Evolutionary conservation across 2,888 invertebrate genomes (phyloP).

Genomic region (Plutella xylostella): DNA sequence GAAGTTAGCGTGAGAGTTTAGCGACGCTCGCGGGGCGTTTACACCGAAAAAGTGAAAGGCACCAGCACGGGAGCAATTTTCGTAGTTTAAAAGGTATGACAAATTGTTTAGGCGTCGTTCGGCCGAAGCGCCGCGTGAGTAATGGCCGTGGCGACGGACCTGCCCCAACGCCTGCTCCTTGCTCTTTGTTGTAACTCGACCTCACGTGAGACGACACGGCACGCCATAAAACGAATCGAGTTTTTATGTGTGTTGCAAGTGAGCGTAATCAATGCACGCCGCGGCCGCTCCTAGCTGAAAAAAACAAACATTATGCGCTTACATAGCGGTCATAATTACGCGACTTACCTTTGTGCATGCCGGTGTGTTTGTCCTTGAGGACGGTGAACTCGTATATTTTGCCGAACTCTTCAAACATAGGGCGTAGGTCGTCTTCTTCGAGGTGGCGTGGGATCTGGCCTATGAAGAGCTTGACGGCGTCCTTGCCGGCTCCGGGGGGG

Average conservation of each 20-base stretch:
- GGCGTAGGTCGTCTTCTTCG: conserved; percentile 87
- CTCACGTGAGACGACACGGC: conserved; percentile 17
- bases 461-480: conserved; percentile 87
- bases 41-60: conserved; percentile 8
- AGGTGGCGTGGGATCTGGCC: conserved; percentile 93
- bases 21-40: conserved; percentile 3
- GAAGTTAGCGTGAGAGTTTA: conserved; percentile 2
- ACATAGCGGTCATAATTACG: not conserved
- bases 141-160: conserved; percentile 1
- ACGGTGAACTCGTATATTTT: conserved; percentile 95
- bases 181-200: conserved; percentile 6
- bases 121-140: not conserved
- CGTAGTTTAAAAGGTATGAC: conserved; percentile 11
- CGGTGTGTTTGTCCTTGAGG: conserved; percentile 94
- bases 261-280: conserved; percentile 20
- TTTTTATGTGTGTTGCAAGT: conserved; percentile 21
- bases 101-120: conserved; percentile 12
- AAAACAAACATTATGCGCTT: conserved; percentile 1
- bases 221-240: conserved; percentile 31
- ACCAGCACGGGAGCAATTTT: conserved; percentile 3
- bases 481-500: conserved; percentile 61
- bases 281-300: conserved; percentile 14
- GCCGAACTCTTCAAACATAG: conserved; percentile 93
- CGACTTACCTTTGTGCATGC: conserved; percentile 90
- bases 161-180: conserved; percentile 8